Evolutionary conservation across 2,888 invertebrate species (phyloP), one percentile per base, ranked within the genome.

Genomic region (Cybosia mesomella): DNA sequence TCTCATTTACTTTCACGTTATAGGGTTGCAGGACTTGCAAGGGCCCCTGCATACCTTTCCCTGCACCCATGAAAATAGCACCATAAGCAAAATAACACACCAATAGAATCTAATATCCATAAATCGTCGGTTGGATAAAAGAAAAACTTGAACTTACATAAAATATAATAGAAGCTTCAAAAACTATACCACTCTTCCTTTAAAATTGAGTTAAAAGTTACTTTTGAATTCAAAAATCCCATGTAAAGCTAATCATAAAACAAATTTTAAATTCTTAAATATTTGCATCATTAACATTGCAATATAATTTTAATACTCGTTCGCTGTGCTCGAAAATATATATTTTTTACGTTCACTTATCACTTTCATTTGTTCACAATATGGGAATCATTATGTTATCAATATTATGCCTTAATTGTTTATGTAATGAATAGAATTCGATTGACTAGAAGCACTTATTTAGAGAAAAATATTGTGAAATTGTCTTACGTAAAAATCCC

Each of bases 401-500:
- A n/a, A 49, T 49, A n/a, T n/a, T n/a, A n/a, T 49, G n/a, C 49
- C 49, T n/a, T 49, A n/a, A 49, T 49, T 9, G 49, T n/a, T 49
- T 49, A 49, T 49, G 49, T 49, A 49, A n/a, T 49, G 9, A 49
- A 8, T 49, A 49, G n/a, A 49, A n/a, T 49, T 49, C 22, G 22
- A 22, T 54, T 21, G 22, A 54, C 54, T 22, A 22, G 11, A 22
- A 54, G 22, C 22, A 54, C 22, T 22, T 13, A 15, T 24, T 10
- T n/a, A 34, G 4, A 53, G 54, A 59, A 59, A 28, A 22, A 53
- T 9, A 36, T 32, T 24, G 15, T 54, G 13, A 64, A 39, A 59
- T 59, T 18, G 15, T 13, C 64, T 66, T 70, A 67, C 67, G 32
- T 32, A 49, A 64, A 39, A 64, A 66, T 67, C 64, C 22, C 34